Percentiles rank a stretch among this genome's conserved stretches.
Conservation (phyloP, 2,113 vertebrate genomes). For the Protomyctophum bolini region DNA sequence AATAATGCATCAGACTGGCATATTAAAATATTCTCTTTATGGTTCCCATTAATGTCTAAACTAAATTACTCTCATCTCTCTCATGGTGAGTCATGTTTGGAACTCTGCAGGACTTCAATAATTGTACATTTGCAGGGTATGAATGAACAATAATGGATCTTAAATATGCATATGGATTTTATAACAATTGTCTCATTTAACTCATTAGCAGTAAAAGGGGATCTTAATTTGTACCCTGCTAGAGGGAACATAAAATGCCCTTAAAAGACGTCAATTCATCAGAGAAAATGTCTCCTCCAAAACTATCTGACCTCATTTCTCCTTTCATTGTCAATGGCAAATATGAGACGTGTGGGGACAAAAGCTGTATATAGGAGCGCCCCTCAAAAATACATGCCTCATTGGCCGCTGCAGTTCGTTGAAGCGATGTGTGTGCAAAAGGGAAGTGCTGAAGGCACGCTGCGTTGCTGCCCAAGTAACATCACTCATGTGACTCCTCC, state of each 20-base stretch:
- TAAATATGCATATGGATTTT: slow-evolving; percentile 61
- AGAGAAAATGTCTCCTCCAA: slow-evolving; percentile 16
- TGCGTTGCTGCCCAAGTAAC: no score
- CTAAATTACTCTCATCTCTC: slow-evolving; percentile 33
- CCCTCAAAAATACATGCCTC: no score
- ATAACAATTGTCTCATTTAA: slow-evolving; percentile 23
- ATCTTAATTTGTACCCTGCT: slow-evolving; percentile 32
- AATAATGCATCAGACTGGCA: slow-evolving; percentile 29
- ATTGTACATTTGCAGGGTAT: slow-evolving; percentile 53
- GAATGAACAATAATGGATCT: slow-evolving; percentile 58
- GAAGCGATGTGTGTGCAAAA: no score
- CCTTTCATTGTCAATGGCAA: no score
- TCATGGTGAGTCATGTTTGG: slow-evolving; percentile 39
- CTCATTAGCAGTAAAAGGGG: slow-evolving; percentile 8
- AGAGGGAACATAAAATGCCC: slow-evolving; percentile 32
- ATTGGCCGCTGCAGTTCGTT: no score
- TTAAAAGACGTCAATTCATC: slow-evolving; percentile 28
- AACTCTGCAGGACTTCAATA: slow-evolving; percentile 56
- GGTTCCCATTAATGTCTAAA: slow-evolving; percentile 37
- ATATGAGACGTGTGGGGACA: no score
- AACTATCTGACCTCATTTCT: background rate
- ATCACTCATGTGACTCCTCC: no score
- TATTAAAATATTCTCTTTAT: slow-evolving; percentile 54
- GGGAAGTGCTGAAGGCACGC: no score
- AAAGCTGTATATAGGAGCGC: no score